These are phyloP conservation scores for Heliopora coerulea DNA, from an alignment of 92 coral and sea anemone species.

Conservation along the genomic window DNA sequence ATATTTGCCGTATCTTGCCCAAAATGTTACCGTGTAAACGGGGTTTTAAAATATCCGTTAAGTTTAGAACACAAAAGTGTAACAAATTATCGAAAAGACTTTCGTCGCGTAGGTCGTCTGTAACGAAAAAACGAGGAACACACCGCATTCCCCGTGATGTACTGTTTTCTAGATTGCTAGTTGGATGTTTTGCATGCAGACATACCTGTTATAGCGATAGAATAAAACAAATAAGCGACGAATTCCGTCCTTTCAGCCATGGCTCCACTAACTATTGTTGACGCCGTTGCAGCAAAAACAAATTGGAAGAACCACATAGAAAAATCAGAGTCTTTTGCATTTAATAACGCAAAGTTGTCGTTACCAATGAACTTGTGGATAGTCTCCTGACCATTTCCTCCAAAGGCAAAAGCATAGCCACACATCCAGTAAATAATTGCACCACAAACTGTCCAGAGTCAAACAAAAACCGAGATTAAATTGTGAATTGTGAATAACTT, in stretches of 20 bases:
- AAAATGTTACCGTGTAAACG: no score
- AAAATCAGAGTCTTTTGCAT: conserved; percentile 44
- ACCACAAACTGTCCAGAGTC: conserved; percentile 85
- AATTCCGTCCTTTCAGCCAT: conserved; percentile 96
- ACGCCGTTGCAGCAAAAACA: conserved; percentile 93
- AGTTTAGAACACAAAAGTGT: no score
- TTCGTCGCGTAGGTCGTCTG: no score
- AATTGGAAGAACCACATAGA: conserved; percentile 94
- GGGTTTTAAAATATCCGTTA: no score
- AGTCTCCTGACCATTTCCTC: conserved; percentile 40
- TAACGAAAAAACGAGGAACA: no score
- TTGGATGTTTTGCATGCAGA: background rate
- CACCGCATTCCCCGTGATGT: no score
- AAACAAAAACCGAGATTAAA: no score
- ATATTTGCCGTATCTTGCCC: no score
- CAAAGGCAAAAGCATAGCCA: conserved; percentile 91
- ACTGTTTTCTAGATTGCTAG: background rate
- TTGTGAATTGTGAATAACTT: no score
- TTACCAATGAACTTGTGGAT: conserved; percentile 67
- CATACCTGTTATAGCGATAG: conserved; percentile 73
- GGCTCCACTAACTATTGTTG: conserved; percentile 97
- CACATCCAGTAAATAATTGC: conserved; percentile 76
- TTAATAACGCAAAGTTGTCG: conserved; percentile 60
- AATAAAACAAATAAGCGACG: conserved; percentile 75
- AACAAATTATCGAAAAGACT: no score